A percentile compares a stretch with the other conserved stretches of the same genome.
Conservation (phyloP, 2,113 vertebrate genomes). For the Limnothrissa miodon region DNA sequence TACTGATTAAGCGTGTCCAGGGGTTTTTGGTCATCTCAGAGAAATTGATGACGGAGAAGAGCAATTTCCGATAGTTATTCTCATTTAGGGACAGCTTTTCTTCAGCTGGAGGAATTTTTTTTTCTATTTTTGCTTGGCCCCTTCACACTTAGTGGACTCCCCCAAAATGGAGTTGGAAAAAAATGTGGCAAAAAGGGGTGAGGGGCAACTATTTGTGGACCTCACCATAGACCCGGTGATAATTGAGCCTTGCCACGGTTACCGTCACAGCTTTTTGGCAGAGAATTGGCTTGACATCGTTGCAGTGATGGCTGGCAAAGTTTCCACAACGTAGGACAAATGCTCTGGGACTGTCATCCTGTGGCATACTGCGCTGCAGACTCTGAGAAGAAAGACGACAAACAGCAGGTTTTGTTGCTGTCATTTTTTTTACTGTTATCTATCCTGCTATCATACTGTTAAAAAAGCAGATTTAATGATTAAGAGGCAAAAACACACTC, state of each 20-base stretch:
- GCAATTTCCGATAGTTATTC: conserved; percentile 60
- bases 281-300: conserved; percentile 46
- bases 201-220: conserved; percentile 57
- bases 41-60: conserved; percentile 68
- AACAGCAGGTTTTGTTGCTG: conserved; percentile 35
- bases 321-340: conserved; percentile 45
- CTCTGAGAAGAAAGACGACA: conserved; percentile 26
- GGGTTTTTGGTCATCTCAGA: conserved; percentile 66
- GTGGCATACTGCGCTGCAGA: conserved; percentile 34
- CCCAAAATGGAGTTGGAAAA: conserved; percentile 18
- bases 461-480: conserved; percentile 53
- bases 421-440: conserved; percentile 45
- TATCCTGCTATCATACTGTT: conserved; percentile 46
- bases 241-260: conserved; percentile 49
- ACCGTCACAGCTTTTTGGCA: conserved; percentile 44
- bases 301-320: conserved; percentile 44
- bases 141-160: conserved; percentile 28
- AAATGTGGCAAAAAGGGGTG: conserved; percentile 9
- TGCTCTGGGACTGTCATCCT: conserved; percentile 31
- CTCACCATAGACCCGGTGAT: conserved; percentile 40
- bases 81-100: conserved; percentile 47
- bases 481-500: conserved; percentile 55
- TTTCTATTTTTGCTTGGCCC: neutral
- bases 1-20: conserved; percentile 76
- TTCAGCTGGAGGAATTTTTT: neutral